Evolutionary conservation across 64 coral and sea anemone species (phyloP).

Genomic region (Pachyseris speciosa): DNA sequence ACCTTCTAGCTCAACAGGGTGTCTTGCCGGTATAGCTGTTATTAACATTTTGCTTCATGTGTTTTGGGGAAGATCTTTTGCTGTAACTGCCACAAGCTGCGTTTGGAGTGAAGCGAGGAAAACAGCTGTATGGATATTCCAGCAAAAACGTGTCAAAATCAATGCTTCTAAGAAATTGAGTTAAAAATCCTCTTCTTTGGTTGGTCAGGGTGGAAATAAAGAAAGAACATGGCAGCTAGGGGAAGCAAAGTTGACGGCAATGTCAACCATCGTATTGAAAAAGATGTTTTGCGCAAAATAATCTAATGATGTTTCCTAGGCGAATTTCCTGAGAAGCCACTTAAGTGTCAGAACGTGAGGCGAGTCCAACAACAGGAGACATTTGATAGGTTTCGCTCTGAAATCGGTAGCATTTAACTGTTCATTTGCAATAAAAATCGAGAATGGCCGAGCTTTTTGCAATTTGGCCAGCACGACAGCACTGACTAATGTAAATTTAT

Average conservation of each 20-base stretch:
- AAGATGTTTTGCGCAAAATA: not conserved
- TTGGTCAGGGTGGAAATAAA: not conserved
- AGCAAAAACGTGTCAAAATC: constrained; percentile 15
- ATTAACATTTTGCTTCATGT: not conserved
- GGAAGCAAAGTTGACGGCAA: not conserved
- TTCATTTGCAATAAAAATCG: not conserved
- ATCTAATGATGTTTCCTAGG: constrained; percentile 12
- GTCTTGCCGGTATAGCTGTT: not conserved
- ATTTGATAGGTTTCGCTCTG: not conserved
- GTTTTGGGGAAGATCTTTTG: not conserved
- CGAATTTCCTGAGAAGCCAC: constrained; percentile 15
- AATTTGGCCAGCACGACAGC: not conserved
- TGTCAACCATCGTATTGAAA: constrained; percentile 6
- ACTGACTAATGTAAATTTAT: constrained; percentile 7
- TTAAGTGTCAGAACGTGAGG: not conserved
- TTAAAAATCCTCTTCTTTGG: constrained; percentile 13
- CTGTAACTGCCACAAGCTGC: constrained; percentile 17
- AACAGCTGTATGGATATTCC: constrained; percentile 29
- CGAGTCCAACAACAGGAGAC: not conserved
- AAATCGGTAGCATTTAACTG: not conserved
- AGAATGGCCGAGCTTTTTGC: not conserved
- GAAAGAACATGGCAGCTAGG: not conserved
- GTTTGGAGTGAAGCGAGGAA: not conserved
- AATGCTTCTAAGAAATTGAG: constrained; percentile 20
- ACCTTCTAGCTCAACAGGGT: not conserved